Base-by-base conservation (phyloP, 2,888 invertebrate genomes). In the Sphinx pinastri region DNA sequence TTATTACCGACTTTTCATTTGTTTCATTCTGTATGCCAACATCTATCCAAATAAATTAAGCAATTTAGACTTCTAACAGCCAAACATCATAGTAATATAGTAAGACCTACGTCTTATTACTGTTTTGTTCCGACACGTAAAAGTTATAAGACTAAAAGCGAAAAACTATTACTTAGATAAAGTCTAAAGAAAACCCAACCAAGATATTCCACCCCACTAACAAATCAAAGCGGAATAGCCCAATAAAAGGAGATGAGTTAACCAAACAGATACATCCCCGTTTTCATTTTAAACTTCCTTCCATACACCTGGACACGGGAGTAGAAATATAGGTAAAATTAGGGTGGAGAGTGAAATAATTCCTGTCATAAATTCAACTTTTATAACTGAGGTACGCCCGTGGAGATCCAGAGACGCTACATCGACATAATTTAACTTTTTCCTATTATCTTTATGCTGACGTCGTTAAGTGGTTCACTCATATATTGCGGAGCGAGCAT, bases 371-470 rank as follows among this genome's bases (percentile, higher is more conserved):
- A 94, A 93, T 93, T 92, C 89, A 91, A 92, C 86, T 93, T 93
- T 92, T 92, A 92, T 91, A 89, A 88, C 77, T 75, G 81, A 80
- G 82, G 83, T 77, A 54, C 78, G 81, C 77, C 82, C 74, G 74
- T 51, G 63, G 60, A 59, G 52, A 59, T 70, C 51, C 38, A 51
- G 70, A 70, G 67, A 70, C 67, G 70, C 58, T 58, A 84, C 90
- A 90, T 93, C 91, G 91, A 93, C 91, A 92, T 92, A 90, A 92
- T 93, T 93, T 93, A 94, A 93, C 94, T 93, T 94, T 94, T 93
- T 92, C 93, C 92, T 92, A 93, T 93, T 93, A 93, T 93, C 90
- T 93, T 93, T 92, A 89, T 87, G 92, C 91, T 91, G 92, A 92
- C 90, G 86, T 83, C 84, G 88, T 91, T 90, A 90, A 89, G 87